phyloP scores from a whole-genome alignment of 2,888 invertebrate genomes.

The Pseudococcus longispinus region DNA sequence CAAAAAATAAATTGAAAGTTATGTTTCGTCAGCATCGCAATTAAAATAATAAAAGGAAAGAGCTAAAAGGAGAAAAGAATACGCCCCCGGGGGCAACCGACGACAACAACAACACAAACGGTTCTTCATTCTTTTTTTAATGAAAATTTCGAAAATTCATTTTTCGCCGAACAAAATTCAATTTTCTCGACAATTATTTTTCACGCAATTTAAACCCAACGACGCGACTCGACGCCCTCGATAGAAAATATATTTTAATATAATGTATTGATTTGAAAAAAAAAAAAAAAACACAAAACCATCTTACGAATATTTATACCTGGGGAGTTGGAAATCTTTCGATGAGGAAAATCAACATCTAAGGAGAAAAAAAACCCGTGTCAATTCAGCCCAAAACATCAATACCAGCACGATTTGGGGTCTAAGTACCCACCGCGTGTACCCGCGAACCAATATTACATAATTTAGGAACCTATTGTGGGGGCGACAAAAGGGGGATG shows the following conservation, averaged over 20 bases:
- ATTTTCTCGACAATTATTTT: constrained; percentile 21
- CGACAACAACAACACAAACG: not conserved
- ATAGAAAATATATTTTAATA: not conserved
- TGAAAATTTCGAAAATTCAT: constrained; percentile 1
- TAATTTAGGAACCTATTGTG: not conserved
- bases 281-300: too few species aligned
- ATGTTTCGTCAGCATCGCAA: not conserved
- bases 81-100: not conserved
- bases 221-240: not conserved
- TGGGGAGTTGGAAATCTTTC: not conserved
- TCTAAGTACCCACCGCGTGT: not conserved
- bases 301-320: not conserved
- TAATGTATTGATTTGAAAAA: not conserved
- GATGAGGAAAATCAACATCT: not conserved
- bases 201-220: not conserved
- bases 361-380: not conserved
- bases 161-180: constrained; percentile 11
- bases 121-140: not conserved
- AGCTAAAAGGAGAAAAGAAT: not conserved
- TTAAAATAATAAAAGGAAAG: not conserved
- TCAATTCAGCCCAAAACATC: not conserved
- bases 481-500: not conserved
- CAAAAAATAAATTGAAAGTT: constrained; percentile 15
- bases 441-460: not conserved
- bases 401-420: not conserved